phyloP scores from a whole-genome alignment of 2,888 invertebrate species.

The Cheilosia variabilis region DNA sequence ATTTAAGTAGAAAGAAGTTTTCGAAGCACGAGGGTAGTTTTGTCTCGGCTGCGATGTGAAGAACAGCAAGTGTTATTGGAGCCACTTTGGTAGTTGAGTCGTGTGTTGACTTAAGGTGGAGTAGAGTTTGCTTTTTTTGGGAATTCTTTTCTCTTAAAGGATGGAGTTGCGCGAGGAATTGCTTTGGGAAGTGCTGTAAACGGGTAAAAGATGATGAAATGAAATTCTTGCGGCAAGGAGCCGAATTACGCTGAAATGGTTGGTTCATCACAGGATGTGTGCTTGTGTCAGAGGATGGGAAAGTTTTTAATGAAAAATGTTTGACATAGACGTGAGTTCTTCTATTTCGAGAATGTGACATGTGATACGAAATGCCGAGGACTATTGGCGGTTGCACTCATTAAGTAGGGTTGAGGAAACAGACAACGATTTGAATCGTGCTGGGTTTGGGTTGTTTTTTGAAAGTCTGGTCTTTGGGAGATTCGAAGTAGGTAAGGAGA shows the following conservation, averaged over 20 bases:
- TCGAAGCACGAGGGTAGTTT: conserved; percentile 23
- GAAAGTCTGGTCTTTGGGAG: no score
- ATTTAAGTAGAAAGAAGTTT: conserved; percentile 54
- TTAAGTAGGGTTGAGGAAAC: not conserved
- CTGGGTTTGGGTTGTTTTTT: no score
- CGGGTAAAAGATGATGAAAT: conserved; percentile 71
- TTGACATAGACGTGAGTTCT: conserved; percentile 25
- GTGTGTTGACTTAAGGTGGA: conserved; percentile 64
- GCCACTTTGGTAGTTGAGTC: conserved; percentile 29
- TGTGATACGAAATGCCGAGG: not conserved
- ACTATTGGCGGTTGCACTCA: not conserved
- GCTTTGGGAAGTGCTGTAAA: conserved; percentile 66
- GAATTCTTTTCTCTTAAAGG: not conserved
- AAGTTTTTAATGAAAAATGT: conserved; percentile 68
- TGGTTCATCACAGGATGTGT: conserved; percentile 2
- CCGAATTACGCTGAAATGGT: conserved; percentile 20
- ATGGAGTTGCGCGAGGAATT: conserved; percentile 48
- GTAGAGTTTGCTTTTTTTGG: conserved; percentile 11
- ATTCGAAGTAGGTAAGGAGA: no score
- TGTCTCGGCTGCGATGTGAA: conserved; percentile 47
- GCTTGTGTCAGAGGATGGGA: not conserved
- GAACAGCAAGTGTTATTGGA: conserved; percentile 57
- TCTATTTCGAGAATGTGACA: conserved; percentile 34
- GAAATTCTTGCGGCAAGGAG: conserved; percentile 63
- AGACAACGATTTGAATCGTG: no score